Evolutionary conservation across 2,888 invertebrate species (phyloP).

Genomic region (Eutolmus rufibarbis): DNA sequence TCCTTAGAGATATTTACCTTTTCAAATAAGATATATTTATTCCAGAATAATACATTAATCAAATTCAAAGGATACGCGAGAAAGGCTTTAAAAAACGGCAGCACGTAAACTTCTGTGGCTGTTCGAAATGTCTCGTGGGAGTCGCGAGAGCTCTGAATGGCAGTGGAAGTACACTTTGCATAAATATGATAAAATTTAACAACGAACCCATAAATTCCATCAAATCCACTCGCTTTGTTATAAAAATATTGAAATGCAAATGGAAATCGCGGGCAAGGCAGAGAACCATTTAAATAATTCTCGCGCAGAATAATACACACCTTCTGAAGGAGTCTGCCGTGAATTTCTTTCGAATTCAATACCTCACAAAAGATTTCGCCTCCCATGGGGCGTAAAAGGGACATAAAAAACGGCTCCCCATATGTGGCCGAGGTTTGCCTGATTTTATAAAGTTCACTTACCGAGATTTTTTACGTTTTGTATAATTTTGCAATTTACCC

Average conservation of each 20-base stretch:
- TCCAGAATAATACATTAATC: not conserved
- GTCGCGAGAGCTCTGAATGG: not conserved
- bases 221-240: not conserved
- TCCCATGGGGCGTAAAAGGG: constrained; percentile 19
- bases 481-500: constrained; percentile 40
- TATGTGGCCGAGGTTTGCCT: not conserved
- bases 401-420: constrained; percentile 34
- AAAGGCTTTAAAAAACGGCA: not conserved
- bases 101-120: not conserved
- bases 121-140: not conserved
- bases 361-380: not conserved
- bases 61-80: not conserved
- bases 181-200: not conserved
- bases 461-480: constrained; percentile 40
- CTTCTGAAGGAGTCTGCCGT: not conserved
- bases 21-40: not conserved
- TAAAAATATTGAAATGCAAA: constrained; percentile 36
- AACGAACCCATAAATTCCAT: constrained; percentile 13
- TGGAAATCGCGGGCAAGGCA: constrained; percentile 4
- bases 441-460: constrained; percentile 41
- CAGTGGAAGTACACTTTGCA: not conserved
- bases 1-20: not conserved
- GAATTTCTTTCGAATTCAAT: constrained; percentile 5
- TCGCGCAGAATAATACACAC: not conserved
- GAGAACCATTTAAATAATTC: not conserved